Evolutionary conservation across 1,140 invertebrate genomes (phyloP).

Genomic region (Drosophila carrolli): DNA sequence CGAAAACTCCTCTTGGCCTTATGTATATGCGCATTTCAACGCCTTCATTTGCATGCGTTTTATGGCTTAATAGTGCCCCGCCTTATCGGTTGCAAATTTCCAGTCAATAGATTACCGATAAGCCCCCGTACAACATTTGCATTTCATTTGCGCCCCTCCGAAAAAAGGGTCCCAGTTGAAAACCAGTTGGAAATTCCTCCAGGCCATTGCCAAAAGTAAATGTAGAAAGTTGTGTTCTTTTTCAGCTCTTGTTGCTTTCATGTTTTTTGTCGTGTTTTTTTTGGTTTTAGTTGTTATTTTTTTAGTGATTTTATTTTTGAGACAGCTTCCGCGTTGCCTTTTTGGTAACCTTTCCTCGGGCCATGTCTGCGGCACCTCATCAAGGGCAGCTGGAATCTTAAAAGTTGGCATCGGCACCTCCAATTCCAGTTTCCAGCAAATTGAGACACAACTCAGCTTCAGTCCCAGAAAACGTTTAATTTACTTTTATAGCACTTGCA

Average conservation of each 20-base stretch:
- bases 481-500: conserved; percentile 76
- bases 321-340: conserved; percentile 62
- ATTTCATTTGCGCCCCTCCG: conserved; percentile 67
- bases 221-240: conserved; percentile 56
- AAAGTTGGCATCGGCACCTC: conserved; percentile 22
- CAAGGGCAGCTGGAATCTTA: conserved; percentile 48
- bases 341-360: conserved; percentile 53
- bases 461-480: conserved; percentile 59
- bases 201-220: conserved; percentile 31
- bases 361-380: conserved; percentile 73
- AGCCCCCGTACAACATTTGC: conserved; percentile 59
- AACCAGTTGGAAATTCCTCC: conserved; percentile 51
- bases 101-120: conserved; percentile 73
- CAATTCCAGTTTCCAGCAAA: conserved; percentile 40
- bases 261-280: not conserved
- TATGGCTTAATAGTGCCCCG: conserved; percentile 76
- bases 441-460: conserved; percentile 66
- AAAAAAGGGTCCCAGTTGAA: conserved; percentile 27
- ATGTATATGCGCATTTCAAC: conserved; percentile 72
- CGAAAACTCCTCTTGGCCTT: conserved; percentile 31
- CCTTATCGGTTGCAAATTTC: conserved; percentile 72
- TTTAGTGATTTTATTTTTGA: conserved; percentile 2
- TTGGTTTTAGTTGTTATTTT: not conserved
- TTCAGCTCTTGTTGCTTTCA: conserved; percentile 25
- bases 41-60: conserved; percentile 84